phyloP scores from a whole-genome alignment of 1,140 invertebrate genomes.

The Linepithema humile region DNA sequence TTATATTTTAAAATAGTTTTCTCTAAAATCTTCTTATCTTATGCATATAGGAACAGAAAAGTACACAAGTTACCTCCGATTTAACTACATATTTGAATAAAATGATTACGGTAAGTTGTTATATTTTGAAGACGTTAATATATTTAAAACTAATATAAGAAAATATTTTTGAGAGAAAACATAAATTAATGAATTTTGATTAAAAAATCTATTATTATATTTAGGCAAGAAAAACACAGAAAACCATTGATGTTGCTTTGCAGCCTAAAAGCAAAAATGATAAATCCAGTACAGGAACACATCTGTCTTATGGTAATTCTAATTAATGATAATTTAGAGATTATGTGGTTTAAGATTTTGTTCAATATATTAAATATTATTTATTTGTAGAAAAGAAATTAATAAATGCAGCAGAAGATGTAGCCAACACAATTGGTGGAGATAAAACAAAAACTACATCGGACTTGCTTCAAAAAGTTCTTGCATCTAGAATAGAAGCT shows the following conservation, averaged over 20 bases:
- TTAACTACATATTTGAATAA: slow-evolving; percentile 22
- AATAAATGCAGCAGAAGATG: slow-evolving; percentile 87
- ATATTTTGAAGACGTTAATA: not conserved
- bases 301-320: slow-evolving; percentile 56
- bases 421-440: slow-evolving; percentile 87
- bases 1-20: not conserved
- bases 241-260: slow-evolving; percentile 54
- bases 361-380: slow-evolving; percentile 15
- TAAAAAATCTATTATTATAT: not conserved
- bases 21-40: not conserved
- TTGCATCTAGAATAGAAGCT: slow-evolving; percentile 80
- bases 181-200: slow-evolving; percentile 3
- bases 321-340: not conserved
- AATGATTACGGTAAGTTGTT: not conserved
- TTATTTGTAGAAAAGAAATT: slow-evolving; percentile 79
- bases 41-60: not conserved
- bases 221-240: slow-evolving; percentile 13
- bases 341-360: not conserved
- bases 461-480: slow-evolving; percentile 90
- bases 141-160: not conserved
- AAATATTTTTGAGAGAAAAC: not conserved
- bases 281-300: not conserved
- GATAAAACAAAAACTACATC: slow-evolving; percentile 89
- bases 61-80: not conserved
- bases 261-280: slow-evolving; percentile 33